Base-by-base conservation (phyloP, 2,797 vertebrate genomes). In the Anguilla anguilla region DNA sequence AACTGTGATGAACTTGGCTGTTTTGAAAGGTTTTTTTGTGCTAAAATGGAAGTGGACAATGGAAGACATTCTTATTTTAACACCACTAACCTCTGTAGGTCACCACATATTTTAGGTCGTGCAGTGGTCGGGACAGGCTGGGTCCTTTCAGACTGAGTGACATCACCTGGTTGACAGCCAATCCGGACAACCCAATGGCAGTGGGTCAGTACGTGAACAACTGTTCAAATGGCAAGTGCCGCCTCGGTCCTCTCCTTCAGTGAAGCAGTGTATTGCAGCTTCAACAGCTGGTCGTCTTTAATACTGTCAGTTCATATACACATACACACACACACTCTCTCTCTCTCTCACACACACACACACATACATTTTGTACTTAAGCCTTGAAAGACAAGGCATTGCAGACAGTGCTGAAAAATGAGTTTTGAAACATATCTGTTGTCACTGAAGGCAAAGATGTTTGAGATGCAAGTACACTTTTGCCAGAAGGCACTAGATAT, bases 201-300 rank as follows among this genome's bases (percentile, higher is more conserved):
- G 91, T 99, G 81, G 98, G 98, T 69, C 98, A 99, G 88, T 99
- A 99, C 3, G 97, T 99, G 86, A 99, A 99, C 96, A 99, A 99
- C 92, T 99, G 98, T 93, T 97, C 98, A 35, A 96, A 95, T 49
- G 95, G 97, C 96, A 94, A 89, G 94, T 90, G 43, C 77, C 53
- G 2, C 72, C 79, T 87, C 64, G 72, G 7, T 39, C 53, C 31
- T 83, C 81, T 53, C 7, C 6, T 55, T 31, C 19, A 82, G 77
- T 85, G n/a, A 61, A 55, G 39, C 57, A 51, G 15, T 53, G 2
- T 22, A 59, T 57, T 13, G 1, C 59, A 1, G 53, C 46, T 55
- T 61, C 72, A 35, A 17, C 9, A 31, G 28, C 25, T 17, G 15
- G 9, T 9, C n/a, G 2, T 69, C 31, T 28, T 31, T n/a, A 69